These are phyloP conservation scores for Cotesia glomerata DNA, from an alignment of 1,140 invertebrate genomes.

Conservation along the genomic window DNA sequence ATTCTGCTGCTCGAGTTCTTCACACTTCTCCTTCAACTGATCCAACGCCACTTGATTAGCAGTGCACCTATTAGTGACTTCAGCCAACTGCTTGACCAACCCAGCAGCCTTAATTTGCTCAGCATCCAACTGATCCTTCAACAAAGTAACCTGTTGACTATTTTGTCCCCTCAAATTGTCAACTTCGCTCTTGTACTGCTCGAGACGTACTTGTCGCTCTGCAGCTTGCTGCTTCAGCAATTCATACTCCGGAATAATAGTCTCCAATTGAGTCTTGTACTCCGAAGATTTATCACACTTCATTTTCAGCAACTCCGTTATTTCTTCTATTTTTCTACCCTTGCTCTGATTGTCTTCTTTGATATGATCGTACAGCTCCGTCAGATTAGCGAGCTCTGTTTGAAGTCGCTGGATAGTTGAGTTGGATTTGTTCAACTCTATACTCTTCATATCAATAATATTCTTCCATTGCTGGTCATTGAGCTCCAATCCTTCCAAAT, in stretches of 20 bases:
- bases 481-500: slow-evolving; percentile 43
- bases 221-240: slow-evolving; percentile 42
- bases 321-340: slow-evolving; percentile 39
- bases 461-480: slow-evolving; percentile 45
- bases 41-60: slow-evolving; percentile 34
- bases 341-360: slow-evolving; percentile 41
- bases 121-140: slow-evolving; percentile 42
- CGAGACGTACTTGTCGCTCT: slow-evolving; percentile 38
- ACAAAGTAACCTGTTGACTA: slow-evolving; percentile 27
- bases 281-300: slow-evolving; percentile 54
- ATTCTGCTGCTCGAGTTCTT: slow-evolving; percentile 32
- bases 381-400: slow-evolving; percentile 38
- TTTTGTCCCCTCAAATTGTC: slow-evolving; percentile 40
- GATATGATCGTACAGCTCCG: slow-evolving; percentile 35
- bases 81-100: slow-evolving; percentile 43
- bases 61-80: slow-evolving; percentile 43
- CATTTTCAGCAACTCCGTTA: slow-evolving; percentile 45
- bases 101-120: slow-evolving; percentile 39
- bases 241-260: slow-evolving; percentile 47
- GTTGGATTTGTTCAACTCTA: slow-evolving; percentile 37
- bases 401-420: slow-evolving; percentile 35
- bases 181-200: slow-evolving; percentile 47
- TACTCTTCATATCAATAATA: slow-evolving; percentile 43
- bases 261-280: slow-evolving; percentile 52
- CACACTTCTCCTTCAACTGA: slow-evolving; percentile 34